Percentiles rank a stretch among this genome's conserved stretches.
Evolutionary conservation across 2,888 invertebrate species (phyloP).

Genomic region (Acheta domesticus): DNA sequence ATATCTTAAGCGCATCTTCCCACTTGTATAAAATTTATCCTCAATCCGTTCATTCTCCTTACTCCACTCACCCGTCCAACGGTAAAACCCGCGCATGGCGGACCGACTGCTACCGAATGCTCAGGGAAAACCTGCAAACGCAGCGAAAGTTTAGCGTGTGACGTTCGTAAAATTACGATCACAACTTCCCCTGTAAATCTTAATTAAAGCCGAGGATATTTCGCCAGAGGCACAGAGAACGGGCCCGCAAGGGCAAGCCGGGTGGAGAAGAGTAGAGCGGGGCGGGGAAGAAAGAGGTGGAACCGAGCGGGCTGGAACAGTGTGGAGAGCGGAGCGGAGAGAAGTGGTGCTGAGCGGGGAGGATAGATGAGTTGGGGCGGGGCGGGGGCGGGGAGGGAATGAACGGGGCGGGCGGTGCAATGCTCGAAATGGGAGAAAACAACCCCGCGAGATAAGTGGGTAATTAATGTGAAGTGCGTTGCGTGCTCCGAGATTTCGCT

Average conservation of each 20-base stretch:
- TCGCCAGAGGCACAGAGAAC: neutral
- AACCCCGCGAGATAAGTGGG: neutral
- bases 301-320: neutral
- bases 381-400: neutral
- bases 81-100: too few species aligned
- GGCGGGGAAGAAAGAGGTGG: neutral
- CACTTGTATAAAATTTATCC: too few species aligned
- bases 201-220: neutral
- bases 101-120: too few species aligned
- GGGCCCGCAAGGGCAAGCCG: neutral
- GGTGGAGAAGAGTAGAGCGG: neutral
- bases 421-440: neutral
- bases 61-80: too few species aligned
- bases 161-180: slow-evolving; percentile 18
- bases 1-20: too few species aligned
- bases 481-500: neutral
- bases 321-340: neutral
- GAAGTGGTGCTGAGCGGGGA: neutral
- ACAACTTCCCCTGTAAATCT: neutral
- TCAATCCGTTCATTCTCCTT: too few species aligned
- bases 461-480: neutral
- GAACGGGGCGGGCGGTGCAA: neutral
- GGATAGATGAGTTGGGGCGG: neutral
- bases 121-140: neutral
- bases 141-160: neutral